These are phyloP conservation scores for Amblyjoppa proteus DNA, from an alignment of 2,888 invertebrate genomes.

Conservation along the genomic window DNA sequence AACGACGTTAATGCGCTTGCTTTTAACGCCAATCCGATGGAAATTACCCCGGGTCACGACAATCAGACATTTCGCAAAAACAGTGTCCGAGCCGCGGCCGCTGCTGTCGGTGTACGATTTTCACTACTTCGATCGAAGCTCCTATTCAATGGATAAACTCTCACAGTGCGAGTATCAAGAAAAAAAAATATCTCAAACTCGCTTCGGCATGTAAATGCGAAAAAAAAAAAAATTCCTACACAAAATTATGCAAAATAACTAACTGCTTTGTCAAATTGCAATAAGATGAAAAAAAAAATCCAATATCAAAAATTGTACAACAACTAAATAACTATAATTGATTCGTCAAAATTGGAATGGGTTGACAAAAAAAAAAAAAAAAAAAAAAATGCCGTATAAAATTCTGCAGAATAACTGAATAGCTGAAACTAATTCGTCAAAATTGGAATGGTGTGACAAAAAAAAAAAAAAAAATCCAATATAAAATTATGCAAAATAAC, in stretches of 20 bases:
- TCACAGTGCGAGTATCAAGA: not conserved
- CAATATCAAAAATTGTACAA: not conserved
- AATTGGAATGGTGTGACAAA: not conserved
- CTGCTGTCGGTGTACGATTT: not conserved
- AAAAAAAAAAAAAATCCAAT: not conserved
- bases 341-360: conserved; percentile 5
- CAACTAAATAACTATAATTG: not conserved
- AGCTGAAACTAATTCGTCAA: not conserved
- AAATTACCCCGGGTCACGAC: conserved; percentile 44
- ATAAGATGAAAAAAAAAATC: not conserved
- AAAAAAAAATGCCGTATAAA: not conserved
- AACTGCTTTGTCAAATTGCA: not conserved
- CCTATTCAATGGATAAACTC: not conserved
- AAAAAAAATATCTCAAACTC: not conserved
- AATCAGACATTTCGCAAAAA: conserved; percentile 30
- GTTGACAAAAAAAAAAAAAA: not conserved
- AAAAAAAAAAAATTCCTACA: not conserved
- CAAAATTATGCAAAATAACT: not conserved
- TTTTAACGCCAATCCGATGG: conserved; percentile 14
- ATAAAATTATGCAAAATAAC: not conserved
- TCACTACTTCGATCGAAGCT: not conserved
- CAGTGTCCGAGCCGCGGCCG: not conserved
- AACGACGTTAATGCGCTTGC: conserved; percentile 31
- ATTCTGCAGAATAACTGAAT: not conserved
- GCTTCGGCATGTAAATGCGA: not conserved